These are phyloP conservation scores for Eupeodes latifasciatus DNA, from an alignment of 2,888 invertebrate species.

Conservation along the genomic window DNA sequence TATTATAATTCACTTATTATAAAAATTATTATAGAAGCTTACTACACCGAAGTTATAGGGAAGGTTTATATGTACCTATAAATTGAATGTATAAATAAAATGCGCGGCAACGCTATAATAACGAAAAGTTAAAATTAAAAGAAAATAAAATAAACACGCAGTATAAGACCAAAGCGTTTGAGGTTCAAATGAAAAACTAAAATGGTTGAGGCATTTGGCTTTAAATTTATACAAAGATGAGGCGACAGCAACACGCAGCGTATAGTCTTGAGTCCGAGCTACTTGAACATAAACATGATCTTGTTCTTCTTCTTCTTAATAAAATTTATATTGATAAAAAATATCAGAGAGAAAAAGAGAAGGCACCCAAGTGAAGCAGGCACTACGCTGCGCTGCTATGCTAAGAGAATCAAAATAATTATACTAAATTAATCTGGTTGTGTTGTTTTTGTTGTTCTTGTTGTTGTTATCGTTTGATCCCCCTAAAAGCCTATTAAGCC, in stretches of 20 bases:
- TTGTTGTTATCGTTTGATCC: background rate
- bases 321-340: conserved; percentile 5
- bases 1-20: conserved; percentile 63
- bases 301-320: conserved; percentile 12
- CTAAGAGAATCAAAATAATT: conserved; percentile 17
- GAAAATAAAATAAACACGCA: conserved; percentile 17
- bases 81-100: conserved; percentile 43
- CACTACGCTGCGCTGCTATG: too few relatives aligned
- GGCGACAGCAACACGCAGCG: background rate
- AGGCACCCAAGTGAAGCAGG: conserved; percentile 5
- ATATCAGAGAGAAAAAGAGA: conserved; percentile 18
- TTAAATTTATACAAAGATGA: conserved; percentile 79
- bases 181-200: conserved; percentile 78
- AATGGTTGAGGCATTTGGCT: conserved; percentile 79
- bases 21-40: conserved; percentile 14
- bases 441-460: background rate
- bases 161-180: conserved; percentile 46
- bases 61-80: too few relatives aligned
- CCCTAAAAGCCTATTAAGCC: background rate
- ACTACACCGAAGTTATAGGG: conserved; percentile 13
- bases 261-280: conserved; percentile 47
- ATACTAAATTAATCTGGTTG: conserved; percentile 41
- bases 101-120: background rate
- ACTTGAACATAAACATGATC: background rate
- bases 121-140: conserved; percentile 32